Base-by-base conservation (phyloP, 1,140 invertebrate species). In the Cherax destructor region DNA sequence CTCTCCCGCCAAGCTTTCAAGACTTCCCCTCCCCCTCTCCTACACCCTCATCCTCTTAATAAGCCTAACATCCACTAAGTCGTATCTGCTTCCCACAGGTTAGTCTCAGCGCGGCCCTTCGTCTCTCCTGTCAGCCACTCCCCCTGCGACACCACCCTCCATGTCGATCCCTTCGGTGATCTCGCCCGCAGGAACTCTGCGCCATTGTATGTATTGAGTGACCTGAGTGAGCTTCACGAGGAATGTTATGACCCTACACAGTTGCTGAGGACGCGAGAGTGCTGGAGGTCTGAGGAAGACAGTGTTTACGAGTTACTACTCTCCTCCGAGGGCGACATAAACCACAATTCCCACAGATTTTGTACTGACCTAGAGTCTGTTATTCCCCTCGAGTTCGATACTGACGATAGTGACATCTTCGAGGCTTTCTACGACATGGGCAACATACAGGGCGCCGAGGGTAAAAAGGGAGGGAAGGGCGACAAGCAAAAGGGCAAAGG, bases 381-480 rank as follows among this genome's bases (percentile, higher is more conserved):
- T 59, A 5, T 21, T 10, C 47, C 61, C 4, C 50, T 30, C 18
- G 69, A 84, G 6, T 49, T 91, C 76, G 18, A 65, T n/a, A 59
- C 85, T 88, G 84, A 92, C 81, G 90, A 91, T 74, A 59, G 78
- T n/a, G 90, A 90, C 24, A 65, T 77, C n/a, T 80, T 59, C 5
- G 79, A 77, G 30, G 81, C 11, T 9, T 80, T 47, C 65, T 49
- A 79, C 84, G 52, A 59, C 83, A 91, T 91, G 90, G 90, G 90
- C 4, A 91, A 91, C 77, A 91, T 91, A 18, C 90, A 91, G 80
- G 90, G 90, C 21, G 83, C 90, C 13, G 90, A 91, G 47, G 84
- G 84, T 21, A 86, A 86, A 84, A 86, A 74, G 83, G 83, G 18
- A 1, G 77, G 24, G 47, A 91, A 91, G 84, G 90, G 30, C 24